Evolutionary conservation across 2,888 invertebrate species (phyloP).

Genomic region (Antheraea yamamai): DNA sequence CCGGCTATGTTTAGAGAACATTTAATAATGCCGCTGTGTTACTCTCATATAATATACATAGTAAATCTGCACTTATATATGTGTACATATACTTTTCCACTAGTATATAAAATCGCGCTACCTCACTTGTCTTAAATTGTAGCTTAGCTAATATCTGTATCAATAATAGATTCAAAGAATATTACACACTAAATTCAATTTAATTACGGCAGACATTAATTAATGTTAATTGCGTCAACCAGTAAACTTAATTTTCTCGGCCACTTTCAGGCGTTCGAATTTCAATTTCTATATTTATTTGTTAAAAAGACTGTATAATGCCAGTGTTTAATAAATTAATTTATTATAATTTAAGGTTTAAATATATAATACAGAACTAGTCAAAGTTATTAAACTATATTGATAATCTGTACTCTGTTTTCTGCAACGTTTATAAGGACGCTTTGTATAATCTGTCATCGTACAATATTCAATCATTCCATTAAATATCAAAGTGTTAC

Average conservation of each 20-base stretch:
- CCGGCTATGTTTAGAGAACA: conserved; percentile 26
- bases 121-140: conserved; percentile 78
- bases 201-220: conserved; percentile 38
- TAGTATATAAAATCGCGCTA: conserved; percentile 80
- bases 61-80: conserved; percentile 63
- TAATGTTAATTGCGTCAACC: conserved; percentile 31
- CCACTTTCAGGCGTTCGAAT: conserved; percentile 34
- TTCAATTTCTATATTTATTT: conserved; percentile 40
- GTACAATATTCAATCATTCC: conserved; percentile 4
- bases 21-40: conserved; percentile 34
- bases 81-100: conserved; percentile 79
- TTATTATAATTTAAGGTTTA: conserved; percentile 59
- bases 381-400: conserved; percentile 62
- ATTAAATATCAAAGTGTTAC: conserved; percentile 21
- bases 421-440: conserved; percentile 8
- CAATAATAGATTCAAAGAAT: conserved; percentile 31
- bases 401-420: conserved; percentile 19
- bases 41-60: conserved; percentile 65
- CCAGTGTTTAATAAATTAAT: conserved; percentile 69
- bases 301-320: conserved; percentile 71
- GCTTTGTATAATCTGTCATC: conserved; percentile 3
- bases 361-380: conserved; percentile 70
- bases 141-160: conserved; percentile 72
- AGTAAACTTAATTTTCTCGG: conserved; percentile 33
- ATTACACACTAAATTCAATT: conserved; percentile 28